phyloP scores from a whole-genome alignment of 2,888 invertebrate species.

The Himalopsyche japonica region DNA sequence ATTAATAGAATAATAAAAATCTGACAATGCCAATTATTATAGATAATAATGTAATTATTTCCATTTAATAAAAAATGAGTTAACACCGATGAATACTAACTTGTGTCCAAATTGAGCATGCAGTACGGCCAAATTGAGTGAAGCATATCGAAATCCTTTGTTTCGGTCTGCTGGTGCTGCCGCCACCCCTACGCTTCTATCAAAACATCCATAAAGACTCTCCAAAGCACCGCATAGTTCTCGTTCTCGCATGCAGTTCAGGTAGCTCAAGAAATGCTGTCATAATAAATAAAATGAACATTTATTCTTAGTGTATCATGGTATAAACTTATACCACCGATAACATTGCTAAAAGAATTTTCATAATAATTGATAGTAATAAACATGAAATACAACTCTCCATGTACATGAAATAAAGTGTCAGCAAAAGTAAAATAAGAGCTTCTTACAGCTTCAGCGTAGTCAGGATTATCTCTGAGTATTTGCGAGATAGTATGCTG shows the following conservation, averaged over 20 bases:
- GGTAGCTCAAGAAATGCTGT: conserved; percentile 87
- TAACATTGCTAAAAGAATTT: no score
- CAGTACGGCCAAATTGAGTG: conserved; percentile 86
- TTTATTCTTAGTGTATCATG: neutral
- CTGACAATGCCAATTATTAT: no score
- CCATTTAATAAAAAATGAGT: neutral
- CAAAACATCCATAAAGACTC: conserved; percentile 81
- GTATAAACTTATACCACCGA: no score
- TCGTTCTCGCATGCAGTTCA: conserved; percentile 84
- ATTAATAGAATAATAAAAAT: no score
- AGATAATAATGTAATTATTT: no score
- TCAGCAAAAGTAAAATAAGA: neutral
- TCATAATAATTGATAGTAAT: no score
- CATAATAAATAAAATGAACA: conserved; percentile 41
- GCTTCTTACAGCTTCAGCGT: conserved; percentile 77
- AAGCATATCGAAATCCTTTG: conserved; percentile 82
- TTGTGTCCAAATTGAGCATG: conserved; percentile 84
- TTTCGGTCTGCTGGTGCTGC: conserved; percentile 51
- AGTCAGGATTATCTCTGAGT: conserved; percentile 75
- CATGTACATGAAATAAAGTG: no score
- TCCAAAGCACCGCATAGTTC: conserved; percentile 85
- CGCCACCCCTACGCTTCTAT: conserved; percentile 59
- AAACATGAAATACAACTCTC: no score
- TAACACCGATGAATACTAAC: conserved; percentile 51
- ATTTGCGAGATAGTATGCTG: conserved; percentile 75